Base-by-base conservation (phyloP, 2,797 vertebrate species). In the Cyprinodon diabolis region DNA sequence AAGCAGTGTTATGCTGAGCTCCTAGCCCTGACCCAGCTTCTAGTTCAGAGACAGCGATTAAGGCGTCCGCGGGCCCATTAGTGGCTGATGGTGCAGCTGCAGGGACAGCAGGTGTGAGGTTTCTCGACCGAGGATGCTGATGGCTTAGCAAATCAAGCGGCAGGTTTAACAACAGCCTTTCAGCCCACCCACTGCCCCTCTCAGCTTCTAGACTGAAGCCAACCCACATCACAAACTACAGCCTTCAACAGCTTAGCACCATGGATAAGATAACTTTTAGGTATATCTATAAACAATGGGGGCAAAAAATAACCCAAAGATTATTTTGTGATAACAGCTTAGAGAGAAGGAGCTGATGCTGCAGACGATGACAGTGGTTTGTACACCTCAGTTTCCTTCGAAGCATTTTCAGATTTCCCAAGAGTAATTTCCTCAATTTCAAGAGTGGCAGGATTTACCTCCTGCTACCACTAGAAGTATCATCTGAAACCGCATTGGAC, bases 61-160 rank as follows among this genome's bases (percentile, higher is more conserved):
- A 77, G 75, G 72, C 52, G 70, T 78, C 78, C 37, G 6, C 74
- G 8, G 52, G 66, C 72, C 71, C 77, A 75, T 74, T 21, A 81
- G 82, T 63, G 79, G 87, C 80, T 89, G 86, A 90, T 82, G 72
- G 77, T 84, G 81, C 77, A 84, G 79, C 81, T 72, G 79, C 3
- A 2, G 73, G 84, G 85, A 86, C 84, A 83, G 87, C 71, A 69
- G 70, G 82, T 84, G 78, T 77, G 72, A 66, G 60, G 52, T 49
- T 69, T 78, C 15, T 23, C 54, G 2, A 49, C 67, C 14, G 80
- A 74, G 78, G 84, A 86, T 82, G 87, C 81, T 90, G 90, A 87
- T 86, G 79, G 78, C 80, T 77, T 60, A 85, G 89, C 86, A 81
- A 49, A 86, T 80, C 69, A 11, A 80, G 66, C 66, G 83, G 81